Evolutionary conservation across 2,888 invertebrate genomes (phyloP).

Genomic region (Hirtodrosophila alboralis): DNA sequence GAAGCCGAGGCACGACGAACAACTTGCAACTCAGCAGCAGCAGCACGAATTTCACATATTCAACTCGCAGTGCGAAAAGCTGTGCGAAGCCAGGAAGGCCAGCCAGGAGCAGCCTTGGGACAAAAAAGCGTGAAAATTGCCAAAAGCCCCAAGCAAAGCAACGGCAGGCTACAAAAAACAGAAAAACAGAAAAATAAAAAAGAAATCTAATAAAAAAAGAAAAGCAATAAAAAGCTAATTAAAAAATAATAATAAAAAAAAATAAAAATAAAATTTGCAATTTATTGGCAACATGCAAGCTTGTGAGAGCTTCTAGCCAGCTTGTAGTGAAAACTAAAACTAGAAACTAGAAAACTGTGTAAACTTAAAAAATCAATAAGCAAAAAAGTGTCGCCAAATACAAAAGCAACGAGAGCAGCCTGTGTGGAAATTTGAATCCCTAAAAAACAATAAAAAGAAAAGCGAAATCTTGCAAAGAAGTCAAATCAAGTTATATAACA

Average conservation of each 20-base stretch:
- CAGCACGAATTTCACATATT: conserved; percentile 19
- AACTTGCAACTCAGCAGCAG: conserved; percentile 12
- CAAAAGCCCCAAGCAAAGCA: conserved; percentile 13
- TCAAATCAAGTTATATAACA: conserved; percentile 55
- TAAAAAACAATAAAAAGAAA: too few relatives aligned
- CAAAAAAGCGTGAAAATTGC: conserved; percentile 18
- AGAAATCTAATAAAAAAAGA: conserved; percentile 11
- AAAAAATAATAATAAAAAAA: neutral
- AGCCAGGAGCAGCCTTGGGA: conserved; percentile 34
- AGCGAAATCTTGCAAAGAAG: neutral
- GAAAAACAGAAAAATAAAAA: too few relatives aligned
- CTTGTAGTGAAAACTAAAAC: conserved; percentile 26
- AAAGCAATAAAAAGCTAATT: conserved; percentile 25
- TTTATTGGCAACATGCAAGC: neutral
- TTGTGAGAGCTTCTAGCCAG: conserved; percentile 17
- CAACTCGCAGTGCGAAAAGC: conserved; percentile 51
- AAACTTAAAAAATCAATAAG: conserved; percentile 48
- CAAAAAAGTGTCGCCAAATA: conserved; percentile 26
- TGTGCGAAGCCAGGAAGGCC: conserved; percentile 53
- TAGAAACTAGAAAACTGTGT: conserved; percentile 2
- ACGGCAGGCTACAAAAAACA: neutral
- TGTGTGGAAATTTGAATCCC: conserved; percentile 23
- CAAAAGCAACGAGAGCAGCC: conserved; percentile 24
- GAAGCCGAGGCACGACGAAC: conserved; percentile 37
- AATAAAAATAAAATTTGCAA: too few relatives aligned